phyloP scores from a whole-genome alignment of 2,888 invertebrate genomes.

The Trachelus tabidus region DNA sequence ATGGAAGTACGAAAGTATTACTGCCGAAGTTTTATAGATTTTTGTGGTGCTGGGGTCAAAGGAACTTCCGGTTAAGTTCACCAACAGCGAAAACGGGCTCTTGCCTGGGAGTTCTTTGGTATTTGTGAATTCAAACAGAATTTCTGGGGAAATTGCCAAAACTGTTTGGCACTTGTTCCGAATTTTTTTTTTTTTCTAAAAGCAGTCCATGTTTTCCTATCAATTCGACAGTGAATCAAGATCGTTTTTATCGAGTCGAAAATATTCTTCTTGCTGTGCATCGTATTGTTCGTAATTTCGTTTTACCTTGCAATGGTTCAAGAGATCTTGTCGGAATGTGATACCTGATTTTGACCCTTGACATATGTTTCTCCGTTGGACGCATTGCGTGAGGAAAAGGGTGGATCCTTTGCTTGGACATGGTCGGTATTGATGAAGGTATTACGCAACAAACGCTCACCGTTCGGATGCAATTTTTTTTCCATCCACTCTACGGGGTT shows the following conservation, averaged over 20 bases:
- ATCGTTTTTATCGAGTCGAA: not conserved
- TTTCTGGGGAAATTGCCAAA: not conserved
- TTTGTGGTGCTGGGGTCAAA: not conserved
- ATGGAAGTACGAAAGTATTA: not conserved
- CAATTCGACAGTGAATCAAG: not conserved
- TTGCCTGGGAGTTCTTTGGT: not conserved
- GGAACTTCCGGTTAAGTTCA: not conserved
- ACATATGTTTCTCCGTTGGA: not conserved
- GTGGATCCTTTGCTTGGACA: slow-evolving; percentile 19
- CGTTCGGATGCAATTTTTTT: slow-evolving; percentile 15
- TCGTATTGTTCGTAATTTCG: not conserved
- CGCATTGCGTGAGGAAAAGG: slow-evolving; percentile 17
- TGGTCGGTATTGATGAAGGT: slow-evolving; percentile 14
- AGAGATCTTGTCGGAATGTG: not conserved
- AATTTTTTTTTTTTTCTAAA: not conserved
- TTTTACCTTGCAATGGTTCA: slow-evolving; percentile 40
- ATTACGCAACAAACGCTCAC: slow-evolving; percentile 11
- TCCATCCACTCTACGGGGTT: not conserved
- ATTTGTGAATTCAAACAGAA: not conserved
- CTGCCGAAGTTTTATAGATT: not conserved
- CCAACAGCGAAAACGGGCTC: not conserved
- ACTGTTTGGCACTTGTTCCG: too few relatives aligned
- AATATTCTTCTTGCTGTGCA: not conserved
- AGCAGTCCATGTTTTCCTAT: not conserved
- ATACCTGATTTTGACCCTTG: not conserved